Base-by-base conservation (phyloP, 1,140 invertebrate genomes). In the Lycorma delicatula region DNA sequence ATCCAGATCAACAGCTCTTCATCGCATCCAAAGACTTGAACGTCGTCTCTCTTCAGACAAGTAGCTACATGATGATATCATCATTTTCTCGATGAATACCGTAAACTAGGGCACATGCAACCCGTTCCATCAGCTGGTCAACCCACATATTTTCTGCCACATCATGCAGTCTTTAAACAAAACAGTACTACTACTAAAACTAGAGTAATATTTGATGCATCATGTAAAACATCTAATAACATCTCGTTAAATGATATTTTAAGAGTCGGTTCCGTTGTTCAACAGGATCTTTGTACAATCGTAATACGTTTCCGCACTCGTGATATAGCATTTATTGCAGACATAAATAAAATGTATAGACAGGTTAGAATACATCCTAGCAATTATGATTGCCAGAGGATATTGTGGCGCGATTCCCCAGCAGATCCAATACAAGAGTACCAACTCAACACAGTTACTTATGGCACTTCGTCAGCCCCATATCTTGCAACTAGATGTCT, bases 311-410 rank as follows among this genome's bases (percentile, higher is more conserved):
- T 64, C 50, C 28, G 66, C 3, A 48, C 25, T 16, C 50, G 54
- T 50, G 27, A 46, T 28, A 55, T 60, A 48, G 65, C 54, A 3
- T 52, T 66, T 22, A 60, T 56, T 12, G 60, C 60, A 11, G 66
- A 66, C 44, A 62, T 63, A 23, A 31, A 18, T 12, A 60, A 61
- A 58, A 64, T 64, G 61, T 64, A 64, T 56, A 12, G 63, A 23
- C 56, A 62, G 23, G 54, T 61, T 34, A 20, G 20, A 29, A 25
- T 63, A 9, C n/a, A 51, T 18, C 13, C 44, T 9, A 3, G 36
- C 12, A 23, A 58, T 47, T 38, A 7, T 2, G n/a, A 50, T 23
- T 60, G 38, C 31, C 59, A 58, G 44, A n/a, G 38, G 11, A 55
- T 57, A 34, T 46, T 60, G 1, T 62, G 58, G 61, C 47, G 61